A percentile compares a stretch with the other conserved stretches of the same genome.
These are phyloP conservation scores for Cyclophora punctaria DNA, from an alignment of 2,888 invertebrate species.

Conservation along the genomic window DNA sequence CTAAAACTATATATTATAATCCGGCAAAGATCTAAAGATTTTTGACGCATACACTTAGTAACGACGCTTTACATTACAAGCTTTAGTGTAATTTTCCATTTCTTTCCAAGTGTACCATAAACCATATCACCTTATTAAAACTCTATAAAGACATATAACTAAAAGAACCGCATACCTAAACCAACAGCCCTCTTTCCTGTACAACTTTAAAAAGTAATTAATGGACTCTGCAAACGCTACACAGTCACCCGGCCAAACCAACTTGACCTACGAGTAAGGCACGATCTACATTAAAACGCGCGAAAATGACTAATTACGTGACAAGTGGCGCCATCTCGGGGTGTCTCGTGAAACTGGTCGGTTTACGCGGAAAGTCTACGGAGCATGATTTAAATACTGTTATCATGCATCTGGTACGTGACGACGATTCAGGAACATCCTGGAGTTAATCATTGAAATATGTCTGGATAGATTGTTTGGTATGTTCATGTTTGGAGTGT, in stretches of 20 bases:
- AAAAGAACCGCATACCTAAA: slow-evolving; percentile 6
- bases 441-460: slow-evolving; percentile 18
- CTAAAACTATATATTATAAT: too few species aligned
- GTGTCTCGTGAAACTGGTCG: slow-evolving; percentile 14
- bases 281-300: slow-evolving; percentile 3
- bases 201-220: slow-evolving; percentile 18
- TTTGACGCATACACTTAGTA: too few species aligned
- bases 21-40: too few species aligned
- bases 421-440: slow-evolving; percentile 40
- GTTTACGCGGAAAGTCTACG: slow-evolving; percentile 16
- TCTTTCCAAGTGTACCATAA: background rate
- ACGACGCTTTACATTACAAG: too few species aligned
- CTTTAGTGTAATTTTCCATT: too few species aligned
- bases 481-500: too few species aligned
- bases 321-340: slow-evolving; percentile 7
- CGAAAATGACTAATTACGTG: slow-evolving; percentile 2
- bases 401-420: slow-evolving; percentile 64
- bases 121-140: background rate
- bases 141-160: background rate
- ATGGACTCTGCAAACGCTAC: slow-evolving; percentile 29
- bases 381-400: slow-evolving; percentile 63
- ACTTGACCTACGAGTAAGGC: slow-evolving; percentile 23
- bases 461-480: background rate
- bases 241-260: slow-evolving; percentile 30
- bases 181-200: slow-evolving; percentile 13